phyloP scores from a whole-genome alignment of 2,797 vertebrate genomes.

The Clarias laeviceps region DNA sequence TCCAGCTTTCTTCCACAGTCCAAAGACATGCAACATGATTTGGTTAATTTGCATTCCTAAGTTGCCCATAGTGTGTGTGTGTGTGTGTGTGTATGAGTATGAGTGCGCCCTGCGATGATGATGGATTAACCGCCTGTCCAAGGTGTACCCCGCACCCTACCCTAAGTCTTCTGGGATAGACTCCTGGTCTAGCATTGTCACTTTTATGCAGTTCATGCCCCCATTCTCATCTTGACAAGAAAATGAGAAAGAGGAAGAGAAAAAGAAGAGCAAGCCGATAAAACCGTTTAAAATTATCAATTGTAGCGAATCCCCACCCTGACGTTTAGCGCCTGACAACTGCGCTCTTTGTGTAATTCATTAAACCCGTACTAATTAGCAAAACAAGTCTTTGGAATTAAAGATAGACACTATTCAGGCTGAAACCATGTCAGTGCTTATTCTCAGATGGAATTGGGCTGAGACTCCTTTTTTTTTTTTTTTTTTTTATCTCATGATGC shows the following conservation, averaged over 20 bases:
- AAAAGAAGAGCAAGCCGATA: conserved; percentile 14
- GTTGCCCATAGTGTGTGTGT: no score
- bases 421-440: not conserved
- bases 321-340: conserved; percentile 23
- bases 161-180: no score
- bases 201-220: not conserved
- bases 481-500: conserved; percentile 25
- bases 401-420: not conserved
- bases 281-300: conserved; percentile 23
- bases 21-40: no score
- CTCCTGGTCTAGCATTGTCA: not conserved
- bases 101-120: no score
- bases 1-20: no score
- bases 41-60: no score
- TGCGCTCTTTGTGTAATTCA: conserved; percentile 40
- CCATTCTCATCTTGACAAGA: conserved; percentile 15
- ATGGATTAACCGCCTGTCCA: no score
- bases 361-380: conserved; percentile 48
- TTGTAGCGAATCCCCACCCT: conserved; percentile 31
- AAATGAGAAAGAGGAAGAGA: not conserved
- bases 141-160: no score
- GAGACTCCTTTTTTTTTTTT: not conserved
- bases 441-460: conserved; percentile 3
- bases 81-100: no score
- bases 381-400: conserved; percentile 49